Base-by-base conservation (phyloP, 2,797 vertebrate species). In the Eulemur coronatus region DNA sequence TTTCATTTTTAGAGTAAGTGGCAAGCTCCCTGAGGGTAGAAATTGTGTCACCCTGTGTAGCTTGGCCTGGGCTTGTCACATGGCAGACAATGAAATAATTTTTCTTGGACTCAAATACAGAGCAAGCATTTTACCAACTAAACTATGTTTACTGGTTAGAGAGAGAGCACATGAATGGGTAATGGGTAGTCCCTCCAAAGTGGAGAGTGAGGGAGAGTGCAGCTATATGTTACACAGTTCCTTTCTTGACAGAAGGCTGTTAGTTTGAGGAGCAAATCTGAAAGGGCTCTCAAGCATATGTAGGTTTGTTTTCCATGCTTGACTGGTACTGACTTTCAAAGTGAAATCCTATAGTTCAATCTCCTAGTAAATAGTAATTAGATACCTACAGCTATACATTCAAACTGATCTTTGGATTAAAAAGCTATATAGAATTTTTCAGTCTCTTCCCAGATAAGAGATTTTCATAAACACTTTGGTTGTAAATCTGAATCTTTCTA, bases 251-350 rank as follows among this genome's bases (percentile, higher is more conserved):
- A 94, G 59, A 94, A 82, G 57, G 11, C 81, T 89, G 70, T 65
- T n/a, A 93, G 79, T 96, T 86, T 94, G 43, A 79, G 63, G 87
- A 87, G 63, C 20, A 86, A 96, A 86, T 41, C 55, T 81, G 35
- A 95, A 97, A 91, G 50, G 65, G 26, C 15, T 80, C 79, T 96
- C 17, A 89, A 72, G 52, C 18, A 98, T 97, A 98, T 72, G 93
- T 97, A 96, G 84, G 96, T 97, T 97, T 97, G 91, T 95, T 96
- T 89, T 0, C 96, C 97, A 97, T 92, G 98, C 97, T 57, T 98
- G 97, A 93, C 87, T 96, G 89, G 91, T 97, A 96, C 94, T 97
- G 84, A 89, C 0, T 96, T 87, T 95, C 28, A 82, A 89, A 93
- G 69, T 78, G 69, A 93, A 96, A 95, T 80, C 52, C 65, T 87